phyloP scores from a whole-genome alignment of 53 echinoderm and acorn worm species.

The Zoroaster sp. region DNA sequence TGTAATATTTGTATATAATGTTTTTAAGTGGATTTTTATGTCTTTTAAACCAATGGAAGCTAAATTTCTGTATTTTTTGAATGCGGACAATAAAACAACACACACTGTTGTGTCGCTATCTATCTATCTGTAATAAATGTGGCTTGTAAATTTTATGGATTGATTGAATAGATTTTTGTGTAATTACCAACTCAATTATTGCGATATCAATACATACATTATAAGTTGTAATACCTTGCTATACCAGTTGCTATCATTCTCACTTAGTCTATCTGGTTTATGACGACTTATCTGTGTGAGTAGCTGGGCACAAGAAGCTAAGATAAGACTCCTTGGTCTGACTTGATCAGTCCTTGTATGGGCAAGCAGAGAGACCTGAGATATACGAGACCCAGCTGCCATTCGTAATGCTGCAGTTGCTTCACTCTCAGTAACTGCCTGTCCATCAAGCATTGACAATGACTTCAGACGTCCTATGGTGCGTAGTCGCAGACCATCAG shows the following conservation, averaged over 20 bases:
- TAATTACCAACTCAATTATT: no score
- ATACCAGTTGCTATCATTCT: slow-evolving; percentile 98
- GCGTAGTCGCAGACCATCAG: slow-evolving; percentile 86
- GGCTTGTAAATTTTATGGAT: no score
- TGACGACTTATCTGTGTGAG: slow-evolving; percentile 84
- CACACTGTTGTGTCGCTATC: no score
- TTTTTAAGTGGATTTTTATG: no score
- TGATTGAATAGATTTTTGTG: no score
- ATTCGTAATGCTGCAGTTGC: slow-evolving; percentile 96
- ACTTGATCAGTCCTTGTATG: slow-evolving; percentile 87
- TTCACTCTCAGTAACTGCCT: slow-evolving; percentile 85
- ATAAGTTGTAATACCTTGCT: slow-evolving; percentile 86
- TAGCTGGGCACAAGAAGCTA: slow-evolving; percentile 93
- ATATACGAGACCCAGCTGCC: slow-evolving; percentile 98
- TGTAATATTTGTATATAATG: no score
- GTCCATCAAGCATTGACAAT: slow-evolving; percentile 76
- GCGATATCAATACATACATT: no score
- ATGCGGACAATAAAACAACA: no score
- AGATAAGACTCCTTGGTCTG: slow-evolving; percentile 90
- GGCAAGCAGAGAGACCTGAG: slow-evolving; percentile 93
- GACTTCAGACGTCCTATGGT: slow-evolving; percentile 97
- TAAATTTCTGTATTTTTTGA: no score
- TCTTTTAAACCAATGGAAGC: no score
- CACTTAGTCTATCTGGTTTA: slow-evolving; percentile 90
- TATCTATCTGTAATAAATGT: no score